Evolutionary conservation across 2,797 vertebrate genomes (phyloP).

Genomic region (Emys orbicularis): DNA sequence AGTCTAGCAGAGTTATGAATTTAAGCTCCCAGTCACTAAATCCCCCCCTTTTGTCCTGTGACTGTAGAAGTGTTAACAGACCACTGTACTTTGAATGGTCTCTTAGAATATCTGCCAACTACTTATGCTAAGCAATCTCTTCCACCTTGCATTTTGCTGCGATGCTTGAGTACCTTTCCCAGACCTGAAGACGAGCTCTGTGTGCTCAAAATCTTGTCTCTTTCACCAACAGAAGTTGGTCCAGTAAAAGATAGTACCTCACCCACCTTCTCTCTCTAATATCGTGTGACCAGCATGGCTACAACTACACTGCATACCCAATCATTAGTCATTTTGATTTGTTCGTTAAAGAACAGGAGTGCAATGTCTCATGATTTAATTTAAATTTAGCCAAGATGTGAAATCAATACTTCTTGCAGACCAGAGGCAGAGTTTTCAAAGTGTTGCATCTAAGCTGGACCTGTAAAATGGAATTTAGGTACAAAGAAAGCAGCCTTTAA

Average conservation of each 20-base stretch:
- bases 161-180: too few species aligned
- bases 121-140: too few species aligned
- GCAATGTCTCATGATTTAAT: constrained; percentile 48
- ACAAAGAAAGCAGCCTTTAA: constrained; percentile 18
- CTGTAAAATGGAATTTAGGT: not conserved
- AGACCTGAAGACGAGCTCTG: not conserved
- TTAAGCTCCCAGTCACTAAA: too few species aligned
- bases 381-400: constrained; percentile 47
- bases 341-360: constrained; percentile 4
- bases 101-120: too few species aligned
- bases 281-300: not conserved
- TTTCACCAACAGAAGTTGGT: not conserved
- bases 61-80: too few species aligned
- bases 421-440: constrained; percentile 9
- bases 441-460: not conserved
- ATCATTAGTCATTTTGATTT: constrained; percentile 33
- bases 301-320: not conserved
- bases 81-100: too few species aligned
- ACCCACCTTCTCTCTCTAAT: not conserved
- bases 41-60: too few species aligned
- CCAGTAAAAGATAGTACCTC: not conserved
- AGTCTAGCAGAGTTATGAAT: too few species aligned
- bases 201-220: not conserved
- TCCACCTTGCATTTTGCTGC: too few species aligned
- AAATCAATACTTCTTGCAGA: constrained; percentile 55